Evolutionary conservation across 2,797 vertebrate species (phyloP).

Genomic region (Cygnus olor): DNA sequence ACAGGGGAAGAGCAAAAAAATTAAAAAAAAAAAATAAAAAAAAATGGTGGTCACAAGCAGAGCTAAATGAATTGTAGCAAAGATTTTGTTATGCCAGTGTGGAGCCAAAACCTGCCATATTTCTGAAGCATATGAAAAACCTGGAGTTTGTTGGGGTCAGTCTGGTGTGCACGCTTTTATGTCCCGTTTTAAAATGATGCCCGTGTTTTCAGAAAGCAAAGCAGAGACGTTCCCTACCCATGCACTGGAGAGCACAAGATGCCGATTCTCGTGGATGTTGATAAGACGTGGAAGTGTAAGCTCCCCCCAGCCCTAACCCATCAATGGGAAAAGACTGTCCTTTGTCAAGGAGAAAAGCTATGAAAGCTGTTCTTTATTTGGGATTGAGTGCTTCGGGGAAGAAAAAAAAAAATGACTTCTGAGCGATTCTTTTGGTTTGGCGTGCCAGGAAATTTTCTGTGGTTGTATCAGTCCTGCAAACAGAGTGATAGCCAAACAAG

Average conservation of each 20-base stretch:
- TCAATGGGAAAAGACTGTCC: constrained; percentile 41
- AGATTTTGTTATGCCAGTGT: not conserved
- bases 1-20: not conserved
- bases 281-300: constrained; percentile 25
- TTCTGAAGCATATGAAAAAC: constrained; percentile 1
- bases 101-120: not conserved
- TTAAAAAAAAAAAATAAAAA: too few relatives aligned
- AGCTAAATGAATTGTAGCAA: not conserved
- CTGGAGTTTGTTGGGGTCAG: not conserved
- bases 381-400: constrained; percentile 54
- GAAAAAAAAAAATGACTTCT: constrained; percentile 39
- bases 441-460: constrained; percentile 50
- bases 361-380: constrained; percentile 69
- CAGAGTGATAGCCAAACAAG: constrained; percentile 8
- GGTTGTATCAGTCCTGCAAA: constrained; percentile 23
- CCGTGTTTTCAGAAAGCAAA: constrained; percentile 19
- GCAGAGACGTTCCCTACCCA: not conserved
- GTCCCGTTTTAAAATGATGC: constrained; percentile 17
- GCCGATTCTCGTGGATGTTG: constrained; percentile 34
- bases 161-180: not conserved
- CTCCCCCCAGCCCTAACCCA: not conserved
- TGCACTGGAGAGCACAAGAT: not conserved
- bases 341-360: constrained; percentile 63
- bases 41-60: not conserved
- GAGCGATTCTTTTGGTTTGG: constrained; percentile 41